Percentiles rank a stretch among this genome's conserved stretches.
Evolutionary conservation across 2,888 invertebrate genomes (phyloP).

Genomic region (Acholoe squamosa): DNA sequence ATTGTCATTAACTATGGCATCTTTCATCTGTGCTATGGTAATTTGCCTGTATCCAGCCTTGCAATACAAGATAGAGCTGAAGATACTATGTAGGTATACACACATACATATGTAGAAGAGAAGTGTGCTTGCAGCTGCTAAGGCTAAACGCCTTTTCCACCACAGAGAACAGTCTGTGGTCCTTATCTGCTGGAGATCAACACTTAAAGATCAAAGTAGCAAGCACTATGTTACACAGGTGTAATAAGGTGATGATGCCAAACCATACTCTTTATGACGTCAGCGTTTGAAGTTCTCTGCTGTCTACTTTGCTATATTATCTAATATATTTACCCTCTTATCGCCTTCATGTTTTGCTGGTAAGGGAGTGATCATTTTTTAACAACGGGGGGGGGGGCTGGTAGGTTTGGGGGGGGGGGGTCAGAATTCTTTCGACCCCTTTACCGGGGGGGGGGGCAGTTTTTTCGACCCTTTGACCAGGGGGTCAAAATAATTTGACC

Average conservation of each 20-base stretch:
- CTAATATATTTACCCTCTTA: too few species aligned
- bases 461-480: too few species aligned
- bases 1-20: too few species aligned
- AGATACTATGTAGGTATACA: not conserved
- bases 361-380: too few species aligned
- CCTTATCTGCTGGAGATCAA: not conserved
- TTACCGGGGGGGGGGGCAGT: too few species aligned
- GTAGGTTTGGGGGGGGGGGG: too few species aligned
- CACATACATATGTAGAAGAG: not conserved
- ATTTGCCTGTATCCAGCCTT: too few species aligned
- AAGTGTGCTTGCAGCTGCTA: not conserved
- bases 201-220: not conserved
- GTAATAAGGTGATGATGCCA: not conserved
- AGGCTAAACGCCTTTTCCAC: not conserved
- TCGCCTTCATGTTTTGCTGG: too few species aligned
- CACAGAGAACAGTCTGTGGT: not conserved
- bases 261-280: not conserved
- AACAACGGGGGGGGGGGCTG: too few species aligned
- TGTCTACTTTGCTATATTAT: not conserved
- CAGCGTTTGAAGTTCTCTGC: conserved; percentile 3
- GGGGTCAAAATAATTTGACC: too few species aligned
- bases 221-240: not conserved
- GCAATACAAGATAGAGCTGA: not conserved
- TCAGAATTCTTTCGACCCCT: too few species aligned
- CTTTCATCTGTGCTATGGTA: too few species aligned